These are phyloP conservation scores for Danio kyathit DNA, from an alignment of 2,797 vertebrate species.

Conservation along the genomic window DNA sequence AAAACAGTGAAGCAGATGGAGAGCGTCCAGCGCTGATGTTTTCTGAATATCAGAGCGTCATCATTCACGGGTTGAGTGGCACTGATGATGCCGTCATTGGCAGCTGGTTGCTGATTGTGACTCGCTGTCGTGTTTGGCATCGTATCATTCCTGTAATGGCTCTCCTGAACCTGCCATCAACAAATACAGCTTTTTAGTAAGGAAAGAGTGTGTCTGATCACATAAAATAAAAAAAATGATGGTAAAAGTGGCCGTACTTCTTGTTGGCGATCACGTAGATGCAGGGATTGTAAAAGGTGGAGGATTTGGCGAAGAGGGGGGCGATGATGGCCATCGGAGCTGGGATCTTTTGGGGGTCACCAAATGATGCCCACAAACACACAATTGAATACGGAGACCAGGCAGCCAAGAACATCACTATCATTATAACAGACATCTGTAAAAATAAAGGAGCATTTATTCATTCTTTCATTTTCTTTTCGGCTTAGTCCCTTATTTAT, in stretches of 20 bases:
- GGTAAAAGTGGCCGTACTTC: slow-evolving; percentile 83
- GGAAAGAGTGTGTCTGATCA: not conserved
- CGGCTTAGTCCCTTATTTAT: no score
- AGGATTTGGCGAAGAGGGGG: slow-evolving; percentile 97
- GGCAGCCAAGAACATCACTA: slow-evolving; percentile 94
- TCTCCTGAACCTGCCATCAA: slow-evolving; percentile 78
- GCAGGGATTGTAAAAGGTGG: slow-evolving; percentile 98
- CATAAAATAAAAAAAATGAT: not conserved
- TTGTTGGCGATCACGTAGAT: slow-evolving; percentile 97
- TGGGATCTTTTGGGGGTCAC: slow-evolving; percentile 89
- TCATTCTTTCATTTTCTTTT: no score
- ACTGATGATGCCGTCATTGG: slow-evolving; percentile 84
- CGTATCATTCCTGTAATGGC: slow-evolving; percentile 91
- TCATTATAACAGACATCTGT: slow-evolving; percentile 98
- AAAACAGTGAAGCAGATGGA: not conserved
- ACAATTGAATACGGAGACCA: slow-evolving; percentile 97
- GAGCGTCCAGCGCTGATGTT: slow-evolving; percentile 52
- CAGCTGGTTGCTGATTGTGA: slow-evolving; percentile 85
- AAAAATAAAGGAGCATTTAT: slow-evolving; percentile 19
- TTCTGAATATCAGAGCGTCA: not conserved
- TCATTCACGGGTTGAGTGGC: slow-evolving; percentile 76
- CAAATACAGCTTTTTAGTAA: not conserved
- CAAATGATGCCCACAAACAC: slow-evolving; percentile 96
- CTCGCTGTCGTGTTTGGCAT: slow-evolving; percentile 87
- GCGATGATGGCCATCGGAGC: slow-evolving; percentile 94